Evolutionary conservation across 53 echinoderm and acorn worm species (phyloP).

Genomic region (Astropecten irregularis): DNA sequence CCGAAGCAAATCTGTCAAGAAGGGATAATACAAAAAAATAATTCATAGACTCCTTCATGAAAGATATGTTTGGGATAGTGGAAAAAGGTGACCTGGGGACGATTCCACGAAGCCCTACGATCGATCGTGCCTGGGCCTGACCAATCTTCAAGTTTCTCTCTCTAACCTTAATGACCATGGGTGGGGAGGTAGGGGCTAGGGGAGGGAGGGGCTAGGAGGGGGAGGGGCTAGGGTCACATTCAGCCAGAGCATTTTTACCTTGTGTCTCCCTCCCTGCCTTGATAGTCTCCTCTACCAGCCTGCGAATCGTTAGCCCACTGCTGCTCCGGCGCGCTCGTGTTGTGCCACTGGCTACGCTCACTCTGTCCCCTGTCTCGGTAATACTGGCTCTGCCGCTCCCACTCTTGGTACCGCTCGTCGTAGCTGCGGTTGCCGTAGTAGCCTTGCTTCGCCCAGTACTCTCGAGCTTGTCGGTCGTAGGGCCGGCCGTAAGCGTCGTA

Average conservation of each 20-base stretch:
- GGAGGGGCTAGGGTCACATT: not conserved
- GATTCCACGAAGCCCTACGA: not conserved
- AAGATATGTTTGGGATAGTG: too few relatives aligned
- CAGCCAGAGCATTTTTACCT: not conserved
- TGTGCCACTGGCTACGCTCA: conserved; percentile 17
- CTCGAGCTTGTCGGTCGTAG: conserved; percentile 34
- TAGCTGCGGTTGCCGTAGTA: conserved; percentile 58
- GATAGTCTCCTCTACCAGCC: conserved; percentile 30
- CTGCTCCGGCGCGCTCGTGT: conserved; percentile 31
- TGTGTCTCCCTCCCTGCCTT: not conserved
- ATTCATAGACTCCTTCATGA: not conserved
- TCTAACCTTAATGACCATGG: too few relatives aligned
- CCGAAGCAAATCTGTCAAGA: conserved; percentile 59
- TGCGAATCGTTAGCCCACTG: conserved; percentile 17
- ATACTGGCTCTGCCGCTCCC: conserved; percentile 28
- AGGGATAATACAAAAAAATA: not conserved
- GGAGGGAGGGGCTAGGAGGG: not conserved
- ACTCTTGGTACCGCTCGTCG: conserved; percentile 30
- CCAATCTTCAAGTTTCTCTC: too few relatives aligned
- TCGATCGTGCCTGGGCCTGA: too few relatives aligned
- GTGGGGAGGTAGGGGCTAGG: not conserved
- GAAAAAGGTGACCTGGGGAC: not conserved
- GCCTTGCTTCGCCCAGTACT: conserved; percentile 33
- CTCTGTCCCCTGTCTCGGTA: conserved; percentile 4
- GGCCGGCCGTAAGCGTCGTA: conserved; percentile 68